Evolutionary conservation across 2,888 invertebrate species (phyloP).

Genomic region (Choreutis nemorana): DNA sequence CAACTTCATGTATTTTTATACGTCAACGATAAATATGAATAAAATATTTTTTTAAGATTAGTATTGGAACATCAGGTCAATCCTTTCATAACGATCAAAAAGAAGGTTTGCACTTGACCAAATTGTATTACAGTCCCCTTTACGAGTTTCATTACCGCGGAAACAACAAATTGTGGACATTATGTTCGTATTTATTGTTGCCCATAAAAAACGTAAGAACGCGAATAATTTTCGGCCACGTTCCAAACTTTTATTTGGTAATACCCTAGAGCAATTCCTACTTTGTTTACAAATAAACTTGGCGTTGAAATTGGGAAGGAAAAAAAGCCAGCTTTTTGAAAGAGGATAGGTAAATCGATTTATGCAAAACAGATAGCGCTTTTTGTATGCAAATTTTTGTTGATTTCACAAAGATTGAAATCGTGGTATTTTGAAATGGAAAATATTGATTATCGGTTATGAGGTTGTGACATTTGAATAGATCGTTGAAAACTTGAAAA

Average conservation of each 20-base stretch:
- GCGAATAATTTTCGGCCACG: slow-evolving; percentile 38
- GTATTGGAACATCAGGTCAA: too few species aligned
- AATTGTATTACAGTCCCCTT: too few species aligned
- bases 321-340: slow-evolving; percentile 53
- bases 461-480: not conserved
- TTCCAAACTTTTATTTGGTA: slow-evolving; percentile 55
- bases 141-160: too few species aligned
- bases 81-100: too few species aligned
- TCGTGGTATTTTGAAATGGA: slow-evolving; percentile 49
- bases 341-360: slow-evolving; percentile 63
- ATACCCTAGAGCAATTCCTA: slow-evolving; percentile 58
- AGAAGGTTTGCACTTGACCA: too few species aligned
- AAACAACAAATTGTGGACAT: slow-evolving; percentile 13
- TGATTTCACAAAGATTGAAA: slow-evolving; percentile 62
- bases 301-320: slow-evolving; percentile 56
- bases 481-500: not conserved
- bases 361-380: slow-evolving; percentile 62
- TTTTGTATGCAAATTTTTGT: slow-evolving; percentile 63
- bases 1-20: too few species aligned
- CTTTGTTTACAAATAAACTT: slow-evolving; percentile 64
- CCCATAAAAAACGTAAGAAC: slow-evolving; percentile 27
- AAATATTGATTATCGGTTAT: slow-evolving; percentile 22
- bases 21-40: too few species aligned
- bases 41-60: too few species aligned
- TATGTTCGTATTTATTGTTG: slow-evolving; percentile 22